These are phyloP conservation scores for Centruroides sculpturatus DNA, from an alignment of 1,140 invertebrate genomes.

Conservation along the genomic window DNA sequence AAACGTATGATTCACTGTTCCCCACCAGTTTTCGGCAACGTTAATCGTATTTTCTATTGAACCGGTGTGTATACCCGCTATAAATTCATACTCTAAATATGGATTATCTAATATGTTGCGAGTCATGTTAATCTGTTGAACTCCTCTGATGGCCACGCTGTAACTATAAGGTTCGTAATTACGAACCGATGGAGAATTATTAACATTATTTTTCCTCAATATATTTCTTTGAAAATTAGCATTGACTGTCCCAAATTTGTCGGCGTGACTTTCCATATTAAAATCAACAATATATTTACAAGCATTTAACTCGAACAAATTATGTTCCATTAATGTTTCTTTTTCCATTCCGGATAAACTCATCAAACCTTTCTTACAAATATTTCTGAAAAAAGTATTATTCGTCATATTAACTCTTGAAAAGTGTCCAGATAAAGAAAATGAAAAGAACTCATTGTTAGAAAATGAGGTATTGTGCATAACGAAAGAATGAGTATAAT, in stretches of 20 bases:
- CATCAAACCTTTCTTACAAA: conserved; percentile 64
- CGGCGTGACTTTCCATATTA: conserved; percentile 77
- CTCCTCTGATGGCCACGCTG: conserved; percentile 78
- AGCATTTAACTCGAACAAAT: conserved; percentile 59
- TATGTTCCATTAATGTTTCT: conserved; percentile 57
- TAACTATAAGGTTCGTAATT: conserved; percentile 49
- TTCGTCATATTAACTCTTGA: conserved; percentile 55
- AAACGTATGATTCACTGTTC: conserved; percentile 46
- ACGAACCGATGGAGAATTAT: conserved; percentile 21
- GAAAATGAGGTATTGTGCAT: conserved; percentile 74
- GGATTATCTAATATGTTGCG: conserved; percentile 82
- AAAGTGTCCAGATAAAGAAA: conserved; percentile 82
- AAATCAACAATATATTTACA: conserved; percentile 80
- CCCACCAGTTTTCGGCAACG: conserved; percentile 94
- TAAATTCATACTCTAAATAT: conserved; percentile 69
- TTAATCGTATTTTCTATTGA: conserved; percentile 75
- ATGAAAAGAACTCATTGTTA: conserved; percentile 66
- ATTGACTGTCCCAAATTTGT: conserved; percentile 49
- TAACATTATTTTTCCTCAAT: conserved; percentile 11
- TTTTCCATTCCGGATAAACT: conserved; percentile 94
- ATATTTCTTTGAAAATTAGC: conserved; percentile 19
- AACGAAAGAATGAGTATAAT: conserved; percentile 76
- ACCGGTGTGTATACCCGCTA: conserved; percentile 80
- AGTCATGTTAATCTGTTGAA: conserved; percentile 82
- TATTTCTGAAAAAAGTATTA: conserved; percentile 73